Evolutionary conservation across 2,113 vertebrate genomes (phyloP).

Genomic region (Neolamprologus toae): DNA sequence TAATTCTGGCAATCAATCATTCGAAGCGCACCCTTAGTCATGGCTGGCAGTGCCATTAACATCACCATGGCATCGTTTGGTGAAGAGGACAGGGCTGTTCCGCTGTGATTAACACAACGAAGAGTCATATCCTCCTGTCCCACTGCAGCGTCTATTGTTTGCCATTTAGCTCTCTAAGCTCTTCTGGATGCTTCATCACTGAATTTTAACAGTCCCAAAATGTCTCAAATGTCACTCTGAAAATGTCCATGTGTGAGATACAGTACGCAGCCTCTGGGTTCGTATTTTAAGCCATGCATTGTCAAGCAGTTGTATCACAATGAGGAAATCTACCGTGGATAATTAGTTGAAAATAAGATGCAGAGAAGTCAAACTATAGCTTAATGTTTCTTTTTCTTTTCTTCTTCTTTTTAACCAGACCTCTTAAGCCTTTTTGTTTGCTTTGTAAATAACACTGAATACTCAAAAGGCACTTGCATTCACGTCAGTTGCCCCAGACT

Average conservation of each 20-base stretch:
- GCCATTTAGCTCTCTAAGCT: constrained; percentile 55
- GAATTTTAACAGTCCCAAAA: constrained; percentile 46
- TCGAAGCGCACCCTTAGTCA: constrained; percentile 52
- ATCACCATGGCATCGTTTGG: constrained; percentile 67
- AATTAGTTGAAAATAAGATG: constrained; percentile 57
- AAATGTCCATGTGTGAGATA: constrained; percentile 32
- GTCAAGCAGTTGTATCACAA: constrained; percentile 52
- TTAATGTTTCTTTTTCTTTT: background rate
- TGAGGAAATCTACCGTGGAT: constrained; percentile 57
- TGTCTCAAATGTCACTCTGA: constrained; percentile 40
- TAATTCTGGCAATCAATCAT: constrained; percentile 74
- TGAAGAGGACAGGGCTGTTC: constrained; percentile 57
- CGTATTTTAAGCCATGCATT: constrained; percentile 42
- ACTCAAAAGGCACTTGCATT: background rate
- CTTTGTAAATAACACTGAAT: constrained; percentile 18
- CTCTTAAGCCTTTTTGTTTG: constrained; percentile 22
- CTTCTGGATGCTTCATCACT: constrained; percentile 41
- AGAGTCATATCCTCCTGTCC: constrained; percentile 57
- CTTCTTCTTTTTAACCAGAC: background rate
- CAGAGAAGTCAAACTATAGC: background rate
- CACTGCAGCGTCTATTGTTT: constrained; percentile 50
- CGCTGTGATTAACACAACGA: constrained; percentile 68
- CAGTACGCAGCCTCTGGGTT: background rate
- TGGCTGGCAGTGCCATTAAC: constrained; percentile 73
- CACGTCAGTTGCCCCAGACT: background rate